phyloP scores from a whole-genome alignment of 2,113 vertebrate species.

The Mellivora capensis region DNA sequence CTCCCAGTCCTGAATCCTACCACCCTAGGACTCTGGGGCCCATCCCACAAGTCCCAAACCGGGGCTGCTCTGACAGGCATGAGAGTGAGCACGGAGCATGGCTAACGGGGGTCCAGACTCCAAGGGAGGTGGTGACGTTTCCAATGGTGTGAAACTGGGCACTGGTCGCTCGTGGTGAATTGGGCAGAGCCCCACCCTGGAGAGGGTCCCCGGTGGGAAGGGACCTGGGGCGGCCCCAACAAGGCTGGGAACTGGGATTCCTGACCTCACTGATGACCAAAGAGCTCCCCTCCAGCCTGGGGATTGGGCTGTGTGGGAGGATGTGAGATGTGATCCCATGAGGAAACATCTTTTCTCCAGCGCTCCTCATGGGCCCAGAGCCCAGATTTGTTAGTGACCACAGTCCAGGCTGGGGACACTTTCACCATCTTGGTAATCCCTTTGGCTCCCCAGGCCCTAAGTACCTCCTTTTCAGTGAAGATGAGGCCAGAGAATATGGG shows the following conservation, averaged over 20 bases:
- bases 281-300: background rate
- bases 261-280: background rate
- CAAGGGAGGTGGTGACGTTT: background rate
- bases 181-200: background rate
- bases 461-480: background rate
- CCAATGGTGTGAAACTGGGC: background rate
- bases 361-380: background rate
- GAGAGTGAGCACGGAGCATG: background rate
- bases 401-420: no score
- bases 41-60: rapidly evolving
- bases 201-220: background rate
- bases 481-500: background rate
- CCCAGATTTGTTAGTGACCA: background rate
- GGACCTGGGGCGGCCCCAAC: background rate
- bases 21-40: no score
- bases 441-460: background rate
- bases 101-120: background rate
- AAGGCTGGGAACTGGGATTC: background rate
- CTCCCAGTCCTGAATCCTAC: background rate
- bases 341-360: background rate
- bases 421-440: background rate
- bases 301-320: background rate
- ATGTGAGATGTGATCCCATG: background rate
- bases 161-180: background rate
- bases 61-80: background rate